Evolutionary conservation across 23 tunicate genomes (phyloP), one percentile per base, ranked within the genome.

Genomic region (Aplidium turbinatum): DNA sequence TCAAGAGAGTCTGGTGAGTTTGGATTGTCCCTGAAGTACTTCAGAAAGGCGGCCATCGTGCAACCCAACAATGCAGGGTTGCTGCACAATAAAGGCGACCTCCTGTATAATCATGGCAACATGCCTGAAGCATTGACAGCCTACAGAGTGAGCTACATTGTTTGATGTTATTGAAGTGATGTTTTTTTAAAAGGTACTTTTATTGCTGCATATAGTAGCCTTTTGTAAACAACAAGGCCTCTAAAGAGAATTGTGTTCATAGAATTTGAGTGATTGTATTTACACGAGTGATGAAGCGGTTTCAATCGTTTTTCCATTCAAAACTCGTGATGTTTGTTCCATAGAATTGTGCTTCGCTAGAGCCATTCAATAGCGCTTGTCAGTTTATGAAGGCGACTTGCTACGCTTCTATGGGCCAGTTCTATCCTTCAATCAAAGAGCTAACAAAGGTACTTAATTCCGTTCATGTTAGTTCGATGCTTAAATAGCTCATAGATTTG

Each of bases 371-470:
- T 42, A 68, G 65, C 29, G 63, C 35, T 6, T 87, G 94, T 40
- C 64, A 64, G 24, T 67, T 68, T 27, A 79, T 79, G 81, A 82
- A 81, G 23, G 94, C 80, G 19, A 63, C 35, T 6, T 73, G 81
- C 50, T 55, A 46, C 21, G 85, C 86, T 9, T 39, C 63, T 16
- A 16, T 74, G 60, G 94, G 94, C 20, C 80, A 87, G 38, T 87
- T 79, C 53, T 87, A 79, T 48, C 68, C 81, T 11, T 85, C 94
- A 56, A 66, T 87, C 4, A 87, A 87, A 80, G 94, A 87, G 65
- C 73, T 87, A 25, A 79, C 94, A 11, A 87, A 79, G 76, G 94
- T 87, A 42, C n/a, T n/a, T n/a, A n/a, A n/a, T n/a, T n/a, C n/a
- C n/a, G 25, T 60, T 21, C 13, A 3, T 72, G 9, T 26, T 28